Conservation (phyloP, 1,140 invertebrate genomes). For the Protaetia brevitarsis region DNA sequence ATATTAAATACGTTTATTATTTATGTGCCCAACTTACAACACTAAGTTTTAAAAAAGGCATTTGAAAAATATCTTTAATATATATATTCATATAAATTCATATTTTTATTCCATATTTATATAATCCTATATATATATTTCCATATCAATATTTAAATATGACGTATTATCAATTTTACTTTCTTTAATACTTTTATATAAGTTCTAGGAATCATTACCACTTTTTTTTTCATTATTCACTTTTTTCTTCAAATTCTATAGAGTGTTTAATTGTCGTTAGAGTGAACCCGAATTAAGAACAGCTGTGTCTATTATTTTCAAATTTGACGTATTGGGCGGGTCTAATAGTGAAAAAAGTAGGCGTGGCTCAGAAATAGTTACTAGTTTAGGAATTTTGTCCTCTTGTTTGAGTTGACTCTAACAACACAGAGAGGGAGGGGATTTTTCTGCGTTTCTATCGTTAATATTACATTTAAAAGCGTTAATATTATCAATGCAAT, state of each 20-base stretch:
- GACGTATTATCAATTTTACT: not conserved
- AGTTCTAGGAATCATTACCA: slow-evolving; percentile 24
- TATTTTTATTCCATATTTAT: slow-evolving; percentile 15
- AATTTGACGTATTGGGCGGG: too few species aligned
- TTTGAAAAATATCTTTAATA: slow-evolving; percentile 25
- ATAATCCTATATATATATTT: not conserved
- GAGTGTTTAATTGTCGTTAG: not conserved
- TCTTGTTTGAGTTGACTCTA: too few species aligned
- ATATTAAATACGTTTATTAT: not conserved
- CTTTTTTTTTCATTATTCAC: slow-evolving; percentile 14
- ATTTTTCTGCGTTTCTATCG: not conserved
- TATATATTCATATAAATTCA: too few species aligned
- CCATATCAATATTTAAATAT: slow-evolving; percentile 20
- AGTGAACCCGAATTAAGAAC: too few species aligned
- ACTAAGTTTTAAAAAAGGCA: slow-evolving; percentile 23
- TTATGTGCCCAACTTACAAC: slow-evolving; percentile 19
- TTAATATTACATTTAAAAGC: slow-evolving; percentile 17
- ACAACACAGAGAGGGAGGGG: not conserved
- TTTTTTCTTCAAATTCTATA: not conserved
- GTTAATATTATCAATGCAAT: slow-evolving; percentile 2
- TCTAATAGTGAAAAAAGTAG: too few species aligned
- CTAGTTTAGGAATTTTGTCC: not conserved
- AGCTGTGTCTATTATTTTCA: too few species aligned
- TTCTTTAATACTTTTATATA: not conserved
- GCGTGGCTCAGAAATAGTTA: not conserved